Conservation (phyloP, 2,797 vertebrate species). For the Lagodon rhomboides region DNA sequence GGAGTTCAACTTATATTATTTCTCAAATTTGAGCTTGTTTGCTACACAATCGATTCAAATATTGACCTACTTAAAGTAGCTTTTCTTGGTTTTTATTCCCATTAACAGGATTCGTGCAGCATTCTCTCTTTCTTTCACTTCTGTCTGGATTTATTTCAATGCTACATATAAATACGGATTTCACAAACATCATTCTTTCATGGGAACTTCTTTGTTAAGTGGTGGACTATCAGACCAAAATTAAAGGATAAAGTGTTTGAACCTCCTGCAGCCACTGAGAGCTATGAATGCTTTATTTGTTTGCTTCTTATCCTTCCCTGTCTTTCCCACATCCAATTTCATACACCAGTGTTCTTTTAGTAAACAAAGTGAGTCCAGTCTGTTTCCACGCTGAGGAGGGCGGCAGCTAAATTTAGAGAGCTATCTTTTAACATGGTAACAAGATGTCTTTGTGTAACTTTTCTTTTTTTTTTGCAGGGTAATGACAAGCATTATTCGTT, state of each 20-base stretch:
- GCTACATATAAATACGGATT: slow-evolving; percentile 9
- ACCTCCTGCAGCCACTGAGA: slow-evolving; percentile 3
- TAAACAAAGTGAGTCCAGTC: slow-evolving; percentile 15
- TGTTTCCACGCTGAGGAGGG: slow-evolving; percentile 4
- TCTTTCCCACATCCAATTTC: slow-evolving; percentile 23
- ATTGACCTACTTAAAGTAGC: not conserved
- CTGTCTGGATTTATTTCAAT: slow-evolving; percentile 4
- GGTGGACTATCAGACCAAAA: not conserved
- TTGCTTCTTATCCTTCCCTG: not conserved
- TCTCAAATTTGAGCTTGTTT: not conserved
- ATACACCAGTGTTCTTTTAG: not conserved
- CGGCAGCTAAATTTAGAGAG: slow-evolving; percentile 54
- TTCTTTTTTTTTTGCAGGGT: slow-evolving; percentile 32
- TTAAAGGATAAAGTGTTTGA: not conserved
- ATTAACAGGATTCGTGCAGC: not conserved
- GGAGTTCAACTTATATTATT: not conserved
- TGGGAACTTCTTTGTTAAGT: not conserved
- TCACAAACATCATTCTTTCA: not conserved
- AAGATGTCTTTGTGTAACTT: slow-evolving; percentile 21
- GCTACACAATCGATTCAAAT: not conserved
- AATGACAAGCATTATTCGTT: slow-evolving; percentile 26
- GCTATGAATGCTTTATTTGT: not conserved
- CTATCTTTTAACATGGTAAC: slow-evolving; percentile 28
- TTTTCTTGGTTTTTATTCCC: slow-evolving; percentile 10
- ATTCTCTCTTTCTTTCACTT: not conserved